phyloP scores from a whole-genome alignment of 1,140 invertebrate species.

The Parasteatoda tepidariorum region DNA sequence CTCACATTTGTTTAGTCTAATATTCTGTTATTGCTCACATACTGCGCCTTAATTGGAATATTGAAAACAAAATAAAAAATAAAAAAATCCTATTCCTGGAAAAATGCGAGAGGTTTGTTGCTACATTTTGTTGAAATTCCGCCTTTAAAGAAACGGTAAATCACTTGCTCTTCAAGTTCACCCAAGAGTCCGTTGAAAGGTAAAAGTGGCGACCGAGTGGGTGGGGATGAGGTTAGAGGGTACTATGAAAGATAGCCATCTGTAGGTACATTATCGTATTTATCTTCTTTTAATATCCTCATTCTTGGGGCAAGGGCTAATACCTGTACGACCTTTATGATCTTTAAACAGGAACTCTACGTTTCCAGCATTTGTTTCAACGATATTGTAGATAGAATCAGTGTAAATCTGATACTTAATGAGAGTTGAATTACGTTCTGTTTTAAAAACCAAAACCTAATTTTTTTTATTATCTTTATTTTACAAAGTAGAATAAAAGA shows the following conservation, averaged over 20 bases:
- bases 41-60: background rate
- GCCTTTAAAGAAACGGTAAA: slow-evolving; percentile 20
- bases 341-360: slow-evolving; percentile 44
- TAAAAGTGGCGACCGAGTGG: background rate
- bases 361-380: background rate
- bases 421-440: background rate
- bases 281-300: slow-evolving; percentile 55
- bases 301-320: slow-evolving; percentile 9
- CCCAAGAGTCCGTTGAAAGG: background rate
- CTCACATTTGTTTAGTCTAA: too few relatives aligned
- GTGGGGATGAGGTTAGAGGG: slow-evolving; percentile 24
- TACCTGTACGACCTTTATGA: slow-evolving; percentile 7
- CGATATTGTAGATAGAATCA: background rate
- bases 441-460: background rate
- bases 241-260: slow-evolving; percentile 29
- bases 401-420: background rate
- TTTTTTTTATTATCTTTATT: background rate
- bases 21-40: too few relatives aligned
- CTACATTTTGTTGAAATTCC: slow-evolving; percentile 3
- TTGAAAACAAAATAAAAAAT: slow-evolving; percentile 9
- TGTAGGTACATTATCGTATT: slow-evolving; percentile 33
- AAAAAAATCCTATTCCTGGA: slow-evolving; percentile 11
- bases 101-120: slow-evolving; percentile 17
- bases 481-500: background rate
- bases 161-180: slow-evolving; percentile 9